Conservation (phyloP, 2,888 invertebrate species). For the Eurytoma californica region DNA sequence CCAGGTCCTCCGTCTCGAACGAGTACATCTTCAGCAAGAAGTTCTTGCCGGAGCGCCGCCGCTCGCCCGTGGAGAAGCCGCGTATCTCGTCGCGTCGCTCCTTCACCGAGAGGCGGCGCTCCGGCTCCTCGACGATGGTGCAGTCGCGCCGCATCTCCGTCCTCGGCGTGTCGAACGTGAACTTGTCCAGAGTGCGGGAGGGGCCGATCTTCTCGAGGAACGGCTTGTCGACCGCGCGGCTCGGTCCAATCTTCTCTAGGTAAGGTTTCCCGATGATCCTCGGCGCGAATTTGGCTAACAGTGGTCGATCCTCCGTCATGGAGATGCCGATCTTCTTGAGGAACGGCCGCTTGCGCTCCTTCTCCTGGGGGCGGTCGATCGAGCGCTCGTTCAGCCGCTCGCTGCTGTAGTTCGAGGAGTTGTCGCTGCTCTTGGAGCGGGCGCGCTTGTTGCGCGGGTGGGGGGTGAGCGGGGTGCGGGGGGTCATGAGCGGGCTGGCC, state of each 20-base stretch:
- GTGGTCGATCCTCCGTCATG: conserved; percentile 71
- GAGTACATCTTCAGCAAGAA: conserved; percentile 72
- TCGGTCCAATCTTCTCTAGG: conserved; percentile 71
- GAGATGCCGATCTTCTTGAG: conserved; percentile 72
- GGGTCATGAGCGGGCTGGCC: conserved; percentile 69
- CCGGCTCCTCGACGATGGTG: conserved; percentile 36
- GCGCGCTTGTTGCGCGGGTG: conserved; percentile 68
- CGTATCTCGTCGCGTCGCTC: conserved; percentile 41
- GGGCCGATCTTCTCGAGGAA: conserved; percentile 71
- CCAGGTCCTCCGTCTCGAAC: conserved; percentile 72
- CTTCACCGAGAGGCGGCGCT: conserved; percentile 22
- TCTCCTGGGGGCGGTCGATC: conserved; percentile 52
- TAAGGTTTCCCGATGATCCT: conserved; percentile 71
- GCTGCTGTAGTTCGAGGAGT: conserved; percentile 71
- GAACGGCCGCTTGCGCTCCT: conserved; percentile 68
- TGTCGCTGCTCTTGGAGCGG: conserved; percentile 73
- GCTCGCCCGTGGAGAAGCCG: conserved; percentile 52
- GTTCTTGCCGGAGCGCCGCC: conserved; percentile 68
- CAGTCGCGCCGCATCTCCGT: conserved; percentile 50
- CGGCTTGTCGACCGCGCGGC: conserved; percentile 70
- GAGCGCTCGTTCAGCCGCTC: conserved; percentile 66
- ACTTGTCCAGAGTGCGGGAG: conserved; percentile 71
- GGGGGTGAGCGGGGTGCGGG: conserved; percentile 69
- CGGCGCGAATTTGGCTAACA: conserved; percentile 68
- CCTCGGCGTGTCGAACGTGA: conserved; percentile 66